phyloP scores from a whole-genome alignment of 1,140 invertebrate species.

The Trichonephila clavipes region DNA sequence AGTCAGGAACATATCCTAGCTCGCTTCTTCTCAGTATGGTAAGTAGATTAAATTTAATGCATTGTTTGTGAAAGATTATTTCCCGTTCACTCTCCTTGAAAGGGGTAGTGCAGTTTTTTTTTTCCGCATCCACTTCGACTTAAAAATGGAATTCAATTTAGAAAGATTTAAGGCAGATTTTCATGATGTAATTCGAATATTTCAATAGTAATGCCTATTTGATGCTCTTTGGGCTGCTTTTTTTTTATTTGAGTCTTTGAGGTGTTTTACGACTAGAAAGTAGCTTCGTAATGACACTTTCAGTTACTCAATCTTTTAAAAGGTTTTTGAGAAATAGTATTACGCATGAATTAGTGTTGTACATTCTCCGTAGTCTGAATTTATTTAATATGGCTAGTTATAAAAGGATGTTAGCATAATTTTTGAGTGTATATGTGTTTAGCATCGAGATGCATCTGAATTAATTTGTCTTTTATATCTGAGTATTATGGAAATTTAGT shows the following conservation, averaged over 20 bases:
- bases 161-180: constrained; percentile 10
- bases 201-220: not conserved
- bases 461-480: too few species aligned
- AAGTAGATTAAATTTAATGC: constrained; percentile 32
- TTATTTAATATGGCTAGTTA: too few species aligned
- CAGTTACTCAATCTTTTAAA: too few species aligned
- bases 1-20: not conserved
- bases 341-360: too few species aligned
- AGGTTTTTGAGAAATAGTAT: too few species aligned
- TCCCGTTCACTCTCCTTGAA: not conserved
- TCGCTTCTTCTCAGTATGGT: not conserved
- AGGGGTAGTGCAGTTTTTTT: not conserved
- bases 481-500: too few species aligned
- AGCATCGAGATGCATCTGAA: too few species aligned
- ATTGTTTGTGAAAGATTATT: constrained; percentile 13
- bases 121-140: not conserved
- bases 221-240: not conserved
- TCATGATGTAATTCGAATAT: not conserved
- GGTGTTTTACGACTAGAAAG: not conserved
- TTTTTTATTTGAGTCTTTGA: not conserved
- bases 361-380: too few species aligned
- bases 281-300: not conserved
- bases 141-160: constrained; percentile 23
- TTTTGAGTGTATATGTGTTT: too few species aligned
- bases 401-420: too few species aligned